Evolutionary conservation across 2,113 vertebrate genomes (phyloP).

Genomic region (Corapipo altera): DNA sequence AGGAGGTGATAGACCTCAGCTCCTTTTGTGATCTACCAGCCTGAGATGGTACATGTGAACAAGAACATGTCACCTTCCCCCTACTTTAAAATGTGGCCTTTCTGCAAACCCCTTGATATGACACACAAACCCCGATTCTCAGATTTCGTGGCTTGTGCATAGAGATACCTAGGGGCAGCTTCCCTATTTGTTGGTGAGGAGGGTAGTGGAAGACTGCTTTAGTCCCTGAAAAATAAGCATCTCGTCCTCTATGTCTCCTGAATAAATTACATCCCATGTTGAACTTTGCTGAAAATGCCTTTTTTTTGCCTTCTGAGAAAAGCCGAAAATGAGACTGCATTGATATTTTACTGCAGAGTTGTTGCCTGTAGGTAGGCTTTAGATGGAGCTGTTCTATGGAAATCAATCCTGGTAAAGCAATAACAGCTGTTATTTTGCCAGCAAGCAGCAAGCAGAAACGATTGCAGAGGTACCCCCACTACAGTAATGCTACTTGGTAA

Average conservation of each 20-base stretch:
- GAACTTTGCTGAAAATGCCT: constrained; percentile 11
- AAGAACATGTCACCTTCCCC: not conserved
- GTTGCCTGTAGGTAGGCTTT: constrained; percentile 62
- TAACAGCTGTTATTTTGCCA: constrained; percentile 44
- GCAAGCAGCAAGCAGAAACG: not conserved
- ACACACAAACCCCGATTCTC: not conserved
- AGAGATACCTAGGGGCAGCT: not conserved
- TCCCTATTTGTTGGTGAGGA: not conserved
- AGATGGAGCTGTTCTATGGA: constrained; percentile 55
- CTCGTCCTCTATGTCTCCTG: not conserved
- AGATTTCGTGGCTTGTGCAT: not conserved
- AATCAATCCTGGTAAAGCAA: constrained; percentile 45
- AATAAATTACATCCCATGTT: not conserved
- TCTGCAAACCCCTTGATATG: not conserved
- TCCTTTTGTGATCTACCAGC: not conserved
- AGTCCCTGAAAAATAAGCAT: not conserved
- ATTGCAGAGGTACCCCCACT: not conserved
- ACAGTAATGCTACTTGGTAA: not conserved
- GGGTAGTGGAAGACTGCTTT: not conserved
- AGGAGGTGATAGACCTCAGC: not conserved
- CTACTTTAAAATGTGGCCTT: not conserved
- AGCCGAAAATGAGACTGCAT: not conserved
- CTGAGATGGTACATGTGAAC: not conserved
- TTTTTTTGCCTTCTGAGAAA: not conserved
- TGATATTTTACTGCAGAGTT: constrained; percentile 52